Conservation (phyloP, 1,140 invertebrate genomes). For the Ganaspis sp. region DNA sequence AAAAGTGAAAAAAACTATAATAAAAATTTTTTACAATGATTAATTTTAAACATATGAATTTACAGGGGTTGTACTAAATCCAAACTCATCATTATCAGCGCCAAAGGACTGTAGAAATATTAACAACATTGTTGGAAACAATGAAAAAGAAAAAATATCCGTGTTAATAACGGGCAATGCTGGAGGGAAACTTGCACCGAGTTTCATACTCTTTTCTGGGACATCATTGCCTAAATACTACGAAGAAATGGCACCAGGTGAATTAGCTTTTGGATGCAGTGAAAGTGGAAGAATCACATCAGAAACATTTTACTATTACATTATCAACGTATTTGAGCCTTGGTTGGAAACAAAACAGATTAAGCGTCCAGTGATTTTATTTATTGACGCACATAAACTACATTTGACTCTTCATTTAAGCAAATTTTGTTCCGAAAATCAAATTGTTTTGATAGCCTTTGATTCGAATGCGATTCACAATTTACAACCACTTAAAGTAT, state of each 20-base stretch:
- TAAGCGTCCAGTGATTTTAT: slow-evolving; percentile 61
- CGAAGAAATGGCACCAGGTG: slow-evolving; percentile 51
- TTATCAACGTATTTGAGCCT: slow-evolving; percentile 64
- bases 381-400: slow-evolving; percentile 67
- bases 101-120: slow-evolving; percentile 35
- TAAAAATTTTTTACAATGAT: too few relatives aligned
- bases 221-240: slow-evolving; percentile 60
- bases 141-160: slow-evolving; percentile 54
- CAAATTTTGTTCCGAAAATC: slow-evolving; percentile 53
- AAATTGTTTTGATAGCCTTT: background rate
- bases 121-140: slow-evolving; percentile 37
- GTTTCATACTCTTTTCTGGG: slow-evolving; percentile 63
- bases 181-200: slow-evolving; percentile 56
- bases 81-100: slow-evolving; percentile 49
- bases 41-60: too few relatives aligned
- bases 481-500: slow-evolving; percentile 7
- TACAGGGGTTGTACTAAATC: slow-evolving; percentile 55
- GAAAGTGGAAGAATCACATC: slow-evolving; percentile 69
- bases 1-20: too few relatives aligned
- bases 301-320: slow-evolving; percentile 66
- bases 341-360: slow-evolving; percentile 64
- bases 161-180: slow-evolving; percentile 58
- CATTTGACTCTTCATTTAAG: slow-evolving; percentile 59
- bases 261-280: slow-evolving; percentile 62
- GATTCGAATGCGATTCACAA: slow-evolving; percentile 26